Conservation (phyloP, 1,140 invertebrate species). For the Drosophila parvula region DNA sequence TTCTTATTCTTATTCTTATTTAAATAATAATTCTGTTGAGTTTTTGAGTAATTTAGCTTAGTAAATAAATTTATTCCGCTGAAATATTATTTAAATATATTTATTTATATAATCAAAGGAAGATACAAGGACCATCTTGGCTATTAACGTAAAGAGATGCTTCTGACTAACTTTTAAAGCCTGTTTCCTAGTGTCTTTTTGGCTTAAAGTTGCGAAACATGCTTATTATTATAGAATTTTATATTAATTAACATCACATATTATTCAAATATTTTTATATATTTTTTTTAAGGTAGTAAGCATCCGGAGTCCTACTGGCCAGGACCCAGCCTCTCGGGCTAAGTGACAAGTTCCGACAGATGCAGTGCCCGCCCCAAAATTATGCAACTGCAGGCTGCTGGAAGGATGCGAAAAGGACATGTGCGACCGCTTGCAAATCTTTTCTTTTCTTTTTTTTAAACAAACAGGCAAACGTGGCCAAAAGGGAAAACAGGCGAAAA, state of each 20-base stretch:
- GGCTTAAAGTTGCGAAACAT: no score
- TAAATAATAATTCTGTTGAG: no score
- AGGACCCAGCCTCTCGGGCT: not conserved
- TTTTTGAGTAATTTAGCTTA: no score
- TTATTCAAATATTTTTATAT: no score
- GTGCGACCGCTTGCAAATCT: conserved; percentile 73
- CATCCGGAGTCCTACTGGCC: not conserved
- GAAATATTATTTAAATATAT: not conserved
- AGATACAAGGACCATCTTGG: not conserved
- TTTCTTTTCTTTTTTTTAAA: conserved; percentile 39
- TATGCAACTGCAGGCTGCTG: conserved; percentile 57
- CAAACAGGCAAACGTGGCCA: conserved; percentile 54
- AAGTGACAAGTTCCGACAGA: conserved; percentile 49
- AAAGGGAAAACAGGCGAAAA: conserved; percentile 74
- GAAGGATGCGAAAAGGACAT: conserved; percentile 29
- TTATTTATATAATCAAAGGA: not conserved
- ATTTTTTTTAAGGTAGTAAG: no score
- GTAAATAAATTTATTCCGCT: not conserved
- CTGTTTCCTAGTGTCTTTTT: no score
- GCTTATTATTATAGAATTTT: no score
- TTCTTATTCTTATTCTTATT: no score
- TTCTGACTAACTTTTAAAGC: no score
- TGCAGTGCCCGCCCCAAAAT: conserved; percentile 56
- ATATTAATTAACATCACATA: no score
- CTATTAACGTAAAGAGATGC: no score